A percentile compares a stretch with the other conserved stretches of the same genome.
Conservation (phyloP, 2,113 vertebrate genomes). For the Alligator sinensis region DNA sequence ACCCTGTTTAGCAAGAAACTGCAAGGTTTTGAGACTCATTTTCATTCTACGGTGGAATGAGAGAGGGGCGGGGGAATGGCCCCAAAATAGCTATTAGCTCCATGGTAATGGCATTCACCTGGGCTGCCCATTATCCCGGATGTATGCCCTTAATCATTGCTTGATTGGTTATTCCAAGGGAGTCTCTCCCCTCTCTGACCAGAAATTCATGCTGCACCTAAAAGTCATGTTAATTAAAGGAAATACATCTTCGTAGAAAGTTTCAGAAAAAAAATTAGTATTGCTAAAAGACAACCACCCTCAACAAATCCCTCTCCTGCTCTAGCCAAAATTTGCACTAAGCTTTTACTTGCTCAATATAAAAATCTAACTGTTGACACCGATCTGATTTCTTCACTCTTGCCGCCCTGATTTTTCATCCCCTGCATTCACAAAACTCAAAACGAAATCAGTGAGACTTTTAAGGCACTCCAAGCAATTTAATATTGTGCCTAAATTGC, state of each 20-base stretch:
- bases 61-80: not conserved
- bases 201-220: conserved; percentile 43
- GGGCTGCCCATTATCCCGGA: not conserved
- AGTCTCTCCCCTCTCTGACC: not conserved
- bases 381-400: not conserved
- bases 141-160: rapidly evolving
- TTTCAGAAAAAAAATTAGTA: not conserved
- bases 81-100: rapidly evolving
- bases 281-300: too few species aligned
- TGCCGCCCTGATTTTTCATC: not conserved
- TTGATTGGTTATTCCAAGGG: not conserved
- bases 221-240: conserved; percentile 41
- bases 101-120: not conserved
- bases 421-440: not conserved
- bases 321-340: conserved; percentile 51
- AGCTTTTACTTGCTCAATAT: not conserved
- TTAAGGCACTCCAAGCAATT: not conserved
- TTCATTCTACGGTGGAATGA: not conserved
- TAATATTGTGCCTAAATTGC: not conserved
- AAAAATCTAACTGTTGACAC: not conserved
- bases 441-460: not conserved
- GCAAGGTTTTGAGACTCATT: too few species aligned
- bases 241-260: conserved; percentile 32
- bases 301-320: conserved; percentile 62
- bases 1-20: too few species aligned